Conservation (phyloP, 2,113 vertebrate genomes). For the Thoracochromis brauschi region DNA sequence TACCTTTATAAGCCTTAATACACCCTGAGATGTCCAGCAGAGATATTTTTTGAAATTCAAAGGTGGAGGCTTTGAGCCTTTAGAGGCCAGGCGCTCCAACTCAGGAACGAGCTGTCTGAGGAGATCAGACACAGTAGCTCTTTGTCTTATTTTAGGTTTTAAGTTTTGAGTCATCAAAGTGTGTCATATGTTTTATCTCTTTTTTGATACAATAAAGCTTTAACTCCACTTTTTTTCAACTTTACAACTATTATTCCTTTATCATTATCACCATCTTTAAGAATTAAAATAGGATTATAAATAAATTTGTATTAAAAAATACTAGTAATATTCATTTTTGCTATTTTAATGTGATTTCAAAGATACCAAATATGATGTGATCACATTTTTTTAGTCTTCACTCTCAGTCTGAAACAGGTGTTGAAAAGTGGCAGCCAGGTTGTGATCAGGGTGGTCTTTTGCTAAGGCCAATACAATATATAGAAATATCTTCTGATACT, state of each 20-base stretch:
- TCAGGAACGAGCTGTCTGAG: not conserved
- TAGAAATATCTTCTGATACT: not conserved
- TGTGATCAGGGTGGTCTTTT: not conserved
- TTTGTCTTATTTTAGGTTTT: not conserved
- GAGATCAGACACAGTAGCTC: not conserved
- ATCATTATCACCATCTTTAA: not conserved
- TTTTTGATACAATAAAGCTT: not conserved
- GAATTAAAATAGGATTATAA: not conserved
- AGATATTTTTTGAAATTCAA: not conserved
- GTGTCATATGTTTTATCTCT: not conserved
- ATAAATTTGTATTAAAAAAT: rapidly evolving
- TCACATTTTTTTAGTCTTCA: not conserved
- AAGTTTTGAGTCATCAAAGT: not conserved
- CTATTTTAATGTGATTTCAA: not conserved
- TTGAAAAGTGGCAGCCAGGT: not conserved
- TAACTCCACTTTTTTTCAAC: not conserved
- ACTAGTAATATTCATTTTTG: not conserved
- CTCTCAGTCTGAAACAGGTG: not conserved
- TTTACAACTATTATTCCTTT: not conserved
- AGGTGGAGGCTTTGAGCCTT: not conserved
- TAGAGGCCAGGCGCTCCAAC: not conserved
- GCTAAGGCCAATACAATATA: not conserved
- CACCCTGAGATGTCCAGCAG: not conserved
- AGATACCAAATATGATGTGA: not conserved
- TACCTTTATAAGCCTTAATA: not conserved